These are phyloP conservation scores for Trimorus sp. DNA, from an alignment of 2,888 invertebrate genomes.

Conservation along the genomic window DNA sequence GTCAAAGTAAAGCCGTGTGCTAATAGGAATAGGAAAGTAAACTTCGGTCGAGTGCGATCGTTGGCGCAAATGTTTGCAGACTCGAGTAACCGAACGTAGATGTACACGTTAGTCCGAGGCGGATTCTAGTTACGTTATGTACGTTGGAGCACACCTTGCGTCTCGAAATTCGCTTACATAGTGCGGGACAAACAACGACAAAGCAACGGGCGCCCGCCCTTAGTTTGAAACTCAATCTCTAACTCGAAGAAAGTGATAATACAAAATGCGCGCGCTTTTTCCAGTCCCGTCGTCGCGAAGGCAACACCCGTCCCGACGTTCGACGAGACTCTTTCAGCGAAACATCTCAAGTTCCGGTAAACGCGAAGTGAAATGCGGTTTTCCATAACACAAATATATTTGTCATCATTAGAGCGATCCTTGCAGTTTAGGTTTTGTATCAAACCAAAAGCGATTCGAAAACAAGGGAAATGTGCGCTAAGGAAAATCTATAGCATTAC, in stretches of 20 bases:
- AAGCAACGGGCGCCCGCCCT: constrained; percentile 44
- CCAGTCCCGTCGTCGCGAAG: neutral
- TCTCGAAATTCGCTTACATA: constrained; percentile 65
- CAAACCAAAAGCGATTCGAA: too few species aligned
- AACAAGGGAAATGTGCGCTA: too few species aligned
- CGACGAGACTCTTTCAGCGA: neutral
- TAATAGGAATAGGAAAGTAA: constrained; percentile 75
- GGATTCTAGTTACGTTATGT: constrained; percentile 63
- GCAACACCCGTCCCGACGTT: neutral
- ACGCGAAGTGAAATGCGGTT: too few species aligned
- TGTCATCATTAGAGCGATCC: too few species aligned
- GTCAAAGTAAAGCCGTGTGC: constrained; percentile 72
- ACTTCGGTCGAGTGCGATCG: constrained; percentile 72
- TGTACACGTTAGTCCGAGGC: constrained; percentile 61
- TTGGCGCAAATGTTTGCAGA: constrained; percentile 75
- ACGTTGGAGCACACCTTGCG: constrained; percentile 60
- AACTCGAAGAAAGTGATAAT: constrained; percentile 61
- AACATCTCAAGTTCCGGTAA: too few species aligned
- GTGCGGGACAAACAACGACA: constrained; percentile 64
- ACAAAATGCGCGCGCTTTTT: constrained; percentile 47
- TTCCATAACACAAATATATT: too few species aligned
- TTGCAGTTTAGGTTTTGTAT: too few species aligned
- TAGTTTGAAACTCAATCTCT: constrained; percentile 64
- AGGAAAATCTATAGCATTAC: too few species aligned
- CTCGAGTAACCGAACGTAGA: constrained; percentile 70